Evolutionary conservation across 2,797 vertebrate genomes (phyloP), one percentile per base, ranked within the genome.

Genomic region (Morelia viridis): DNA sequence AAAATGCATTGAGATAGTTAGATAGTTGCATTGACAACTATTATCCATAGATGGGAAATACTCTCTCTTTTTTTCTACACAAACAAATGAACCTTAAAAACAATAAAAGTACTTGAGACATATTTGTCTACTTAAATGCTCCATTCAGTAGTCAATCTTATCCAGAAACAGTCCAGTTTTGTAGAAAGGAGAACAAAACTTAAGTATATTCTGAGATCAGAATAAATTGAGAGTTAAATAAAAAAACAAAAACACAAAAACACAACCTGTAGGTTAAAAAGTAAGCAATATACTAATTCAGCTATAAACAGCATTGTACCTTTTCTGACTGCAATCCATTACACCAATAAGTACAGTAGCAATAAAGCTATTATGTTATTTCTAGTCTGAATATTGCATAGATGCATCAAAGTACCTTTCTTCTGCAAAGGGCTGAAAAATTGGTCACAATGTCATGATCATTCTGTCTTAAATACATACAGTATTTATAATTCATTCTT

Each of bases 41-140:
- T 31, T 89, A 24, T 92, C 17, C 10, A 92, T 60, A 94, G n/a
- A 94, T 90, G 46, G 85, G 5, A 93, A 92, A 87, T 65, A 87
- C 28, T 88, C 58, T 57, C 31, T 62, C 35, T n/a, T 89, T 86
- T 2, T 13, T 87, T 87, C 56, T 41, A 53, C 1, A 53, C 1
- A 58, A 31, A 80, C 22, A 71, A 61, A 17, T 26, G 3, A 80
- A 26, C 0, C 68, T 62, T 58, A 7, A 61, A 61, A 57, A 57
- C 15, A 19, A 91, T 35, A 56, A 19, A 3, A 35, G 2, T 19
- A 88, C 19, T 65, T 24, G 57, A 87, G 56, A 87, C 8, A 31
- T 35, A 35, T 60, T 60, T 4, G 6, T 57, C 22, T 31, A 60
- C 17, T 46, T 80, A 60, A 58, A n/a, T 85, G 35, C 41, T 41